Conservation (phyloP, 2,113 vertebrate genomes). For the Mugil cephalus region DNA sequence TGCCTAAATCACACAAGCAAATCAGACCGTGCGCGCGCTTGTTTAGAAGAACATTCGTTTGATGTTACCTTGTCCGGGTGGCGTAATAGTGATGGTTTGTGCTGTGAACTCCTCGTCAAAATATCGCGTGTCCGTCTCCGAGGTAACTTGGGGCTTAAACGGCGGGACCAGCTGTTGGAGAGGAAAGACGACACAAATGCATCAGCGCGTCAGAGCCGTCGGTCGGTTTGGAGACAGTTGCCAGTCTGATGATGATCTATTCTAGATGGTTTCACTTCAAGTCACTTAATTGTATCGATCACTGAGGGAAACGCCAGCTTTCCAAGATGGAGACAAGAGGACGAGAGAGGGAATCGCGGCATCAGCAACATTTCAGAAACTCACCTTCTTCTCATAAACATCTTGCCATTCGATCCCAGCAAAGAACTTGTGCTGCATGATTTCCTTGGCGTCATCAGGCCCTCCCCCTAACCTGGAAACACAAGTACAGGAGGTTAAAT, state of each 20-base stretch:
- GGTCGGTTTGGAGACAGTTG: constrained; percentile 53
- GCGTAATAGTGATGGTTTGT: constrained; percentile 97
- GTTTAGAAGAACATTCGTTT: background rate
- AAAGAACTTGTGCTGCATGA: constrained; percentile 98
- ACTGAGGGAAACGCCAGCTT: background rate
- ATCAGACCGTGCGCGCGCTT: background rate
- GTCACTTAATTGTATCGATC: constrained; percentile 3
- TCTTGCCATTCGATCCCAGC: constrained; percentile 95
- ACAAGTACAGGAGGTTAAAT: background rate
- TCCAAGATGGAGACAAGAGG: background rate
- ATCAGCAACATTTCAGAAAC: constrained; percentile 17
- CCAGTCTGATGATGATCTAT: constrained; percentile 42
- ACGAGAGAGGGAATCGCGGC: background rate
- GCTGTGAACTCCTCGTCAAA: constrained; percentile 97
- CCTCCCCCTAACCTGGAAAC: constrained; percentile 93
- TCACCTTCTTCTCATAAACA: constrained; percentile 97
- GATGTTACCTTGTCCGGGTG: constrained; percentile 94
- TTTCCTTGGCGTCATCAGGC: constrained; percentile 96
- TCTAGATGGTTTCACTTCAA: constrained; percentile 3
- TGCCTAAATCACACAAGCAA: background rate
- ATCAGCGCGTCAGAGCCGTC: constrained; percentile 59
- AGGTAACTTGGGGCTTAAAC: constrained; percentile 96
- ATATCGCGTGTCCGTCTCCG: constrained; percentile 95
- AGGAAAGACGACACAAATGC: constrained; percentile 46
- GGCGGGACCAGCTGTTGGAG: constrained; percentile 89